Percentiles rank a stretch among this genome's conserved stretches.
phyloP scores from a whole-genome alignment of 2,888 invertebrate species.

The Eupsilia transversa region DNA sequence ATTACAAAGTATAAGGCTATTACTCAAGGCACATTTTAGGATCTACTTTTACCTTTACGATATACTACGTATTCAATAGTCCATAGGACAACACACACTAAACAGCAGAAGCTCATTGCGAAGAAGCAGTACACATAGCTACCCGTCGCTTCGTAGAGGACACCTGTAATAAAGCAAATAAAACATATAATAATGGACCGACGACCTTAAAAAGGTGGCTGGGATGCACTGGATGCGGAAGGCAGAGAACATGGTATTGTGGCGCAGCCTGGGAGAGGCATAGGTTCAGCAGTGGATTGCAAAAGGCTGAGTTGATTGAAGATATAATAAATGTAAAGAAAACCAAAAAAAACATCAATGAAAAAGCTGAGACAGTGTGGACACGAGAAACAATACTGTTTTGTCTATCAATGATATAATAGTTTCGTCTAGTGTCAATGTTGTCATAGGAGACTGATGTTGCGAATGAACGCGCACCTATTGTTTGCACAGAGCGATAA shows the following conservation, averaged over 20 bases:
- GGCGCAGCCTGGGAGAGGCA: background rate
- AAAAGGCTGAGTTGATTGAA: background rate
- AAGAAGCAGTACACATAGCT: constrained; percentile 93
- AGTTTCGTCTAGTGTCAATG: background rate
- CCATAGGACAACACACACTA: constrained; percentile 93
- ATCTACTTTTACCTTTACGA: constrained; percentile 54
- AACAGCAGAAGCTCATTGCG: constrained; percentile 92
- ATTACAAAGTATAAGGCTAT: constrained; percentile 17
- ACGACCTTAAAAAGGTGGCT: background rate
- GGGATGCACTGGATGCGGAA: background rate
- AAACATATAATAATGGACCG: background rate
- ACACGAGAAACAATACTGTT: background rate
- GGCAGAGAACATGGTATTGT: background rate
- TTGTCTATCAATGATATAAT: background rate
- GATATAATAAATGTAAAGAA: background rate
- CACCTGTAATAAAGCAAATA: constrained; percentile 75
- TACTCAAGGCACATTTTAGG: constrained; percentile 34
- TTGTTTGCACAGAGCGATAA: background rate
- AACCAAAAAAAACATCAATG: background rate
- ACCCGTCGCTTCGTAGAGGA: constrained; percentile 89
- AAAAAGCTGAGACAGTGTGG: background rate
- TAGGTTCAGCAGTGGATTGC: background rate
- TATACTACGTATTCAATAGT: constrained; percentile 82
- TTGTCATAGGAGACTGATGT: background rate
- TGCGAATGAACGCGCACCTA: too few species aligned